Conservation (phyloP, 2,113 vertebrate genomes). For the Ameiurus melas region DNA sequence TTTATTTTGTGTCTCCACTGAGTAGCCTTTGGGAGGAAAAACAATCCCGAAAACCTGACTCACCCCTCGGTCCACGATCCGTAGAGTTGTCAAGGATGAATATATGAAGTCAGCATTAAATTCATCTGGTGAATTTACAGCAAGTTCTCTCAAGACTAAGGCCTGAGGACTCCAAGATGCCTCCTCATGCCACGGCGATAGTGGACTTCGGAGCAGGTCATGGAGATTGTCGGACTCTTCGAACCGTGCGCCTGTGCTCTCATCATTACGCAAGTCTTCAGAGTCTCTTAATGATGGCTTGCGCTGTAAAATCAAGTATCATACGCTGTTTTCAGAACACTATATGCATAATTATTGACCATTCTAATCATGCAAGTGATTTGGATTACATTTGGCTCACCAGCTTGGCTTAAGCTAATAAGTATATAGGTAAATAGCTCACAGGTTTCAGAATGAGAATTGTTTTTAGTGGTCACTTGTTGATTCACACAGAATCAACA, state of each 20-base stretch:
- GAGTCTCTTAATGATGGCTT: background rate
- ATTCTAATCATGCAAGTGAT: background rate
- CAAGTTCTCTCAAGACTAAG: conserved; percentile 67
- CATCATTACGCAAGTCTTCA: conserved; percentile 36
- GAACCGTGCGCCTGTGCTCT: background rate
- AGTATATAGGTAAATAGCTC: background rate
- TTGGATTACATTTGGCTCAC: background rate
- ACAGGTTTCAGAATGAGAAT: background rate
- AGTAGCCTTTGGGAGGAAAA: background rate
- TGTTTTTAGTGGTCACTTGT: background rate
- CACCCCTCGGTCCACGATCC: conserved; percentile 75
- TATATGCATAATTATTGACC: background rate
- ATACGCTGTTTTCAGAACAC: background rate
- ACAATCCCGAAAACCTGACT: conserved; percentile 51
- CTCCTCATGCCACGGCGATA: conserved; percentile 77
- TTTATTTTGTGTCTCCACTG: background rate
- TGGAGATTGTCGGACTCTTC: conserved; percentile 68
- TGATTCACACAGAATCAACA: background rate
- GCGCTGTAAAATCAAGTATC: background rate
- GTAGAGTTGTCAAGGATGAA: conserved; percentile 69
- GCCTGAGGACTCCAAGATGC: conserved; percentile 68
- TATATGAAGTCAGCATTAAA: conserved; percentile 58
- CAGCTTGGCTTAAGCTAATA: background rate
- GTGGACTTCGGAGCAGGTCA: conserved; percentile 52
- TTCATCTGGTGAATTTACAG: conserved; percentile 60